Base-by-base conservation (phyloP, 1,140 invertebrate genomes). In the Archegozetes longisetosus region DNA sequence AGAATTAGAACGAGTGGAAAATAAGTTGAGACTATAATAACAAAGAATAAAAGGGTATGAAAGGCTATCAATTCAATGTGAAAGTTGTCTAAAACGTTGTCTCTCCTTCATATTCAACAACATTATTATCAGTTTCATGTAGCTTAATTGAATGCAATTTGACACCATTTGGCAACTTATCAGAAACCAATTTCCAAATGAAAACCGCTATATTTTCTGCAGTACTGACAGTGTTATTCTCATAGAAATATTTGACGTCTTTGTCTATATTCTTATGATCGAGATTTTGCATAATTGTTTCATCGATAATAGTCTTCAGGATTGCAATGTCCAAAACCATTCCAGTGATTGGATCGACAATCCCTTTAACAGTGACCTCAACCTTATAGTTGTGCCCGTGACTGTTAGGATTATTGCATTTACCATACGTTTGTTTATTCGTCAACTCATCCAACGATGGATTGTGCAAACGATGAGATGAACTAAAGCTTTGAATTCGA, bases 361-460 rank as follows among this genome's bases (percentile, higher is more conserved):
- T 80, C 20, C 92, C 92, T 68, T 82, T 79, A 4, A 97, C 78
- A 40, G 87, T 94, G 1, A 96, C 86, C 74, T 95, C 82, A 55
- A 95, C 88, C 72, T 80, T 85, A 74, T 98, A 98, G 72, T 98
- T 98, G 68, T 98, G 94, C 13, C 94, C 94, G 77, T 98, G 93
- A 50, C 80, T 80, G 75, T 96, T 92, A n/a, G n/a, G n/a, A n/a
- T n/a, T n/a, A 68, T 96, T 96, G 69, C 94, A 98, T 76, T 96
- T 96, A 54, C 90, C 91, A 75, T 82, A 98, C 28, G 88, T 75
- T 66, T 80, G 71, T 68, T 75, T 70, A 69, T 96, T 95, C n/a
- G n/a, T n/a, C 69, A 92, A 86, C 67, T 85, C 81, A 65, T 86
- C 82, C 60, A 70, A 79, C 51, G 78, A 73, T 49, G 75, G 72